phyloP scores from a whole-genome alignment of 2,888 invertebrate species.

The Troides helena region DNA sequence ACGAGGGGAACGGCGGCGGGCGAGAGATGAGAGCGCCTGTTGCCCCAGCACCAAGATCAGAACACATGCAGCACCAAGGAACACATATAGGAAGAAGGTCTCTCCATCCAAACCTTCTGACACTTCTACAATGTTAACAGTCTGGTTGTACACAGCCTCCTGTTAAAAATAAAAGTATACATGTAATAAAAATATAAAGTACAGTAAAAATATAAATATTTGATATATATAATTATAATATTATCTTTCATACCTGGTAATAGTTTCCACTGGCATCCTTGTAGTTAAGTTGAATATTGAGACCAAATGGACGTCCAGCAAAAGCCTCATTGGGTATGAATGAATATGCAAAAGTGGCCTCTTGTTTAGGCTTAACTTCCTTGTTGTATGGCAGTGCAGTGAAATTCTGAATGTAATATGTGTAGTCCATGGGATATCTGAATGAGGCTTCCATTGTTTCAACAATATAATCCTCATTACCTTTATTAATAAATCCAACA shows the following conservation, averaged over 20 bases:
- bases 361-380: slow-evolving; percentile 92
- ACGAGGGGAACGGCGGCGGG: slow-evolving; percentile 83
- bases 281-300: slow-evolving; percentile 95
- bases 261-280: slow-evolving; percentile 85
- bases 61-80: slow-evolving; percentile 94
- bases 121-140: slow-evolving; percentile 95
- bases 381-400: slow-evolving; percentile 93
- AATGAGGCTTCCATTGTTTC: slow-evolving; percentile 98
- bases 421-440: slow-evolving; percentile 99
- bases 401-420: slow-evolving; percentile 99
- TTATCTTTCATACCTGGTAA: slow-evolving; percentile 70
- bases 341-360: slow-evolving; percentile 96
- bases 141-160: slow-evolving; percentile 98
- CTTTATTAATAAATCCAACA: slow-evolving; percentile 97
- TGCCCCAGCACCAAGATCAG: slow-evolving; percentile 93
- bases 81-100: slow-evolving; percentile 98
- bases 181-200: no score
- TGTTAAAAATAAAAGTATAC: slow-evolving; percentile 63
- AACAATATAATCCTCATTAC: slow-evolving; percentile 92
- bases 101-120: slow-evolving; percentile 99
- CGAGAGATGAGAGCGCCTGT: slow-evolving; percentile 91
- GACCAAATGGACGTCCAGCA: slow-evolving; percentile 97
- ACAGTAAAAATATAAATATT: no score
- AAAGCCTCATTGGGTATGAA: slow-evolving; percentile 98
- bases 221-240: no score